Evolutionary conservation across 2,888 invertebrate species (phyloP).

Genomic region (Cyrtodaria siliqua): DNA sequence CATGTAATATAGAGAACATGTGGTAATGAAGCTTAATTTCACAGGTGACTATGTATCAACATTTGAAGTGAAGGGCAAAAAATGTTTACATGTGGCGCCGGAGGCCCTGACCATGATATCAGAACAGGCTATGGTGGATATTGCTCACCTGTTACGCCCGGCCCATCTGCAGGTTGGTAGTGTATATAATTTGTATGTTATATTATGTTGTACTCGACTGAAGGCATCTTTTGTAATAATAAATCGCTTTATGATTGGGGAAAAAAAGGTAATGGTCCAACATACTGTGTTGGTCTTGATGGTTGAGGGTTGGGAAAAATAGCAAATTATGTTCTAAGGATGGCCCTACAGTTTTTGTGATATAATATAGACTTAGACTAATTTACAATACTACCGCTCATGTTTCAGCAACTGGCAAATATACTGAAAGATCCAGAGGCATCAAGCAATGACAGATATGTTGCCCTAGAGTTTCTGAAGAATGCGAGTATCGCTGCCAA

Average conservation of each 20-base stretch:
- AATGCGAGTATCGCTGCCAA: conserved; percentile 86
- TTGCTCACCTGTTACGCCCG: conserved; percentile 85
- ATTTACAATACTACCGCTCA: no score
- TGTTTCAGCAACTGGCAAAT: conserved; percentile 83
- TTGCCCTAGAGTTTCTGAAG: conserved; percentile 85
- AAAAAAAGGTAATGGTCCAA: no score
- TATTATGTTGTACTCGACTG: no score
- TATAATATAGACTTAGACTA: no score
- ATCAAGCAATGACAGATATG: conserved; percentile 85
- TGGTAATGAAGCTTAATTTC: background rate
- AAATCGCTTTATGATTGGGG: no score
- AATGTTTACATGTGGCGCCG: conserved; percentile 81
- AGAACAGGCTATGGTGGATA: conserved; percentile 85
- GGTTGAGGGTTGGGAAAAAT: no score
- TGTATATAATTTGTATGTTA: no score
- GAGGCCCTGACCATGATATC: conserved; percentile 84
- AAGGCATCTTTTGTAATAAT: no score
- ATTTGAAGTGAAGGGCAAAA: conserved; percentile 82
- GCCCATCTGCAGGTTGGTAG: conserved; percentile 84
- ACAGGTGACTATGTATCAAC: conserved; percentile 85
- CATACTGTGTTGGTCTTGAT: no score
- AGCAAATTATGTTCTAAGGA: no score
- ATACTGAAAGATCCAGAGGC: conserved; percentile 85
- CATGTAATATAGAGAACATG: background rate
- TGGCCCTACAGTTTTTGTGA: no score